Evolutionary conservation across 2,797 vertebrate species (phyloP).

Genomic region (Lagodon rhomboides): DNA sequence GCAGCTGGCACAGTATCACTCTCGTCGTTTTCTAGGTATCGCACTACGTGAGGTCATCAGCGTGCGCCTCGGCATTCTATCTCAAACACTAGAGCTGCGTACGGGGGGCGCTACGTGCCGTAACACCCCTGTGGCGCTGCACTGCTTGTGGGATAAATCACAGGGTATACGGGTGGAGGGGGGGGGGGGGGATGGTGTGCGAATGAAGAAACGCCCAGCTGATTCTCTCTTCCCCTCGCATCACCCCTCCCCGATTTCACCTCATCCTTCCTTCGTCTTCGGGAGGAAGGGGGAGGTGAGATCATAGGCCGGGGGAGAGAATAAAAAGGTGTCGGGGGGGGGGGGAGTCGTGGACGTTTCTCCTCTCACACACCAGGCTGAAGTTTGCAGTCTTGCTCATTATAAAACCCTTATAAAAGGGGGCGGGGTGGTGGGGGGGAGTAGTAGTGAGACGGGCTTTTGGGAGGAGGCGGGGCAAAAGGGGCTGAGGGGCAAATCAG

Average conservation of each 20-base stretch:
- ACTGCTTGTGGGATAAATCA: constrained; percentile 66
- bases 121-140: constrained; percentile 53
- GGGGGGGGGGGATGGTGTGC: constrained; percentile 25
- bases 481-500: constrained; percentile 65
- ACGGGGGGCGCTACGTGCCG: constrained; percentile 16
- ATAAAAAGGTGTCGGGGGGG: constrained; percentile 42
- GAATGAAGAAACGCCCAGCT: constrained; percentile 59
- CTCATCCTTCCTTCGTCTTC: constrained; percentile 42
- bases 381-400: constrained; percentile 76
- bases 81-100: constrained; percentile 51
- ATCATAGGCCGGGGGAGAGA: constrained; percentile 54
- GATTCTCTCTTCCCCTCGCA: constrained; percentile 4
- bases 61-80: constrained; percentile 64
- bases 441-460: constrained; percentile 60
- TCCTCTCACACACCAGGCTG: constrained; percentile 72
- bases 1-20: constrained; percentile 72
- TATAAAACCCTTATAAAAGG: constrained; percentile 73
- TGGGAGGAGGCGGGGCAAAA: constrained; percentile 30
- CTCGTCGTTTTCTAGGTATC: constrained; percentile 57
- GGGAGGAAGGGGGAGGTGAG: constrained; percentile 57
- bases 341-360: constrained; percentile 53
- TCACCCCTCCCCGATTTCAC: constrained; percentile 19
- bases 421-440: constrained; percentile 48
- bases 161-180: constrained; percentile 34
- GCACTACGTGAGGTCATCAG: constrained; percentile 76